Evolutionary conservation across 2,113 vertebrate species (phyloP).

Genomic region (Crotalus horridus): DNA sequence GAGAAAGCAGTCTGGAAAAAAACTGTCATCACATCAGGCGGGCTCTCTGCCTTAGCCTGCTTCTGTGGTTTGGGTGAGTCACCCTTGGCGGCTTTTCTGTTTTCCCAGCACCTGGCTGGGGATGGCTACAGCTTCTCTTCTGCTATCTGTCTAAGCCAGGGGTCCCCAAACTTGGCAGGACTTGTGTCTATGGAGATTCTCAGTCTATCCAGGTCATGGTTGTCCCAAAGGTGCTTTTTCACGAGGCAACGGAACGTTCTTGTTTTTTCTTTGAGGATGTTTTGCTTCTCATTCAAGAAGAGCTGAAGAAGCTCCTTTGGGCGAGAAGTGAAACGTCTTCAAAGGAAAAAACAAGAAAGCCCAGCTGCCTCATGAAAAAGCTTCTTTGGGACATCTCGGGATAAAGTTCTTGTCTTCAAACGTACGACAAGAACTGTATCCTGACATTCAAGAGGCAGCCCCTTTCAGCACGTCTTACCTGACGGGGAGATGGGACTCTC

Average conservation of each 20-base stretch:
- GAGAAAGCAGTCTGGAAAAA: not conserved
- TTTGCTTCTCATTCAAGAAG: no score
- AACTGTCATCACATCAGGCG: not conserved
- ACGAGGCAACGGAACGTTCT: no score
- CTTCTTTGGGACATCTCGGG: no score
- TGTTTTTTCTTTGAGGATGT: no score
- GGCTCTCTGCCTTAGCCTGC: not conserved
- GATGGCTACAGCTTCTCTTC: not conserved
- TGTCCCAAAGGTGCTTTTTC: no score
- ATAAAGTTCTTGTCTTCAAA: no score
- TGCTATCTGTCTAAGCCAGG: not conserved
- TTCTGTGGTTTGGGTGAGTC: not conserved
- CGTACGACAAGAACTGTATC: no score
- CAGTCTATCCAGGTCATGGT: no score
- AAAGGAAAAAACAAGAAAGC: no score
- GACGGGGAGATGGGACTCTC: constrained; percentile 69
- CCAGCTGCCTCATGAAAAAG: no score
- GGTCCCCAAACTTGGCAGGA: not conserved
- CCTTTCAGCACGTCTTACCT: constrained; percentile 60
- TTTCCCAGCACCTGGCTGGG: not conserved
- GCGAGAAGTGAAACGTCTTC: no score
- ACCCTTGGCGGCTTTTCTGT: not conserved
- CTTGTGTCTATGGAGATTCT: not conserved
- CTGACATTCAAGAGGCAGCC: not conserved
- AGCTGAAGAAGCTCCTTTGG: no score